phyloP scores from a whole-genome alignment of 2,888 invertebrate species.

The Unio pictorum region DNA sequence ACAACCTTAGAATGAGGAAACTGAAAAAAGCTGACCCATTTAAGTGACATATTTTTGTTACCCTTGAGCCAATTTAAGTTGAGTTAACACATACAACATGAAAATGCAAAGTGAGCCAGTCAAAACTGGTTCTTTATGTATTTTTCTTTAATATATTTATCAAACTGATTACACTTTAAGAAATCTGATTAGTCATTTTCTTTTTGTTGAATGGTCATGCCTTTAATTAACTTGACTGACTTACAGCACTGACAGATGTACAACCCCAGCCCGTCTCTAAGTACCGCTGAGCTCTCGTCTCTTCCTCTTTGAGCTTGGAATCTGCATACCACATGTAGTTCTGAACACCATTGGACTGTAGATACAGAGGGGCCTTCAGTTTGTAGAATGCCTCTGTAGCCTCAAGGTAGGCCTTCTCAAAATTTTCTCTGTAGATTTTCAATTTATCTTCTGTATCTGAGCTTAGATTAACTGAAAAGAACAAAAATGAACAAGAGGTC shows the following conservation, averaged over 20 bases:
- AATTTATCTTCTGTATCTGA: constrained; percentile 93
- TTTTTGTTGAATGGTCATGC: too few relatives aligned
- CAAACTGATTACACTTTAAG: background rate
- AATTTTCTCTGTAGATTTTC: constrained; percentile 95
- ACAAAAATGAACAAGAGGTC: background rate
- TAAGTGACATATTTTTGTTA: too few relatives aligned
- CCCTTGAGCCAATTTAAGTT: too few relatives aligned
- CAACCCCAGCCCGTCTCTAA: constrained; percentile 90
- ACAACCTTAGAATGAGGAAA: too few relatives aligned
- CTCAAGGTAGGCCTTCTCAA: constrained; percentile 94
- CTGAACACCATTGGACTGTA: constrained; percentile 92
- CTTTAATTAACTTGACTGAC: constrained; percentile 23
- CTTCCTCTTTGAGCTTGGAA: constrained; percentile 93
- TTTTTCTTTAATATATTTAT: background rate
- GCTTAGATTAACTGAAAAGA: constrained; percentile 87
- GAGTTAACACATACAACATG: too few relatives aligned
- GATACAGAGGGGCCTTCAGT: constrained; percentile 91
- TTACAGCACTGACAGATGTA: constrained; percentile 75
- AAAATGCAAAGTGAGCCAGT: background rate
- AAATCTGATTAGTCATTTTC: background rate
- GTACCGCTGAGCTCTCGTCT: constrained; percentile 91
- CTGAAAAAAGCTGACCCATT: too few relatives aligned
- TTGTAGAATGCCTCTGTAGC: constrained; percentile 93
- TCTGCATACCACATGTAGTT: constrained; percentile 98
- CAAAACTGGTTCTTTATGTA: background rate